Evolutionary conservation across 2,888 invertebrate species (phyloP).

Genomic region (Meta bourneti): DNA sequence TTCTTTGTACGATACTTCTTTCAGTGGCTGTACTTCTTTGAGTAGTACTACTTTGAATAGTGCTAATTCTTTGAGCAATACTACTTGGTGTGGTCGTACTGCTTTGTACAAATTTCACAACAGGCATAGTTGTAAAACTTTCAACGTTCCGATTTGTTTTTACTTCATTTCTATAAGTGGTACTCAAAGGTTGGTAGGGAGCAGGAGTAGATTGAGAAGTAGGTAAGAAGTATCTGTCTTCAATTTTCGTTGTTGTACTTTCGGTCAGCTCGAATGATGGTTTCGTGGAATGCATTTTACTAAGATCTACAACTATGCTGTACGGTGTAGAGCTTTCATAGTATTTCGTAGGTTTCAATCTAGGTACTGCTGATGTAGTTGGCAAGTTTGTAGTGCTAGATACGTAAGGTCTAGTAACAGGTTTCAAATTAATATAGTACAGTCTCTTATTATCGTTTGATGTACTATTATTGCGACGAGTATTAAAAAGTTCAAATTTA

Average conservation of each 20-base stretch:
- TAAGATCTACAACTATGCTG: not conserved
- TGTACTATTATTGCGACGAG: constrained; percentile 34
- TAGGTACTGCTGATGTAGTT: not conserved
- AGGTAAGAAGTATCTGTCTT: not conserved
- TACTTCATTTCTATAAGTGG: not conserved
- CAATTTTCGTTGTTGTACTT: not conserved
- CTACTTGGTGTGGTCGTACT: not conserved
- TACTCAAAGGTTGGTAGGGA: not conserved
- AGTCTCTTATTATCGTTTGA: constrained; percentile 3
- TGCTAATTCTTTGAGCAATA: not conserved
- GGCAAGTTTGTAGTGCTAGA: constrained; percentile 6
- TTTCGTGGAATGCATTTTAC: not conserved
- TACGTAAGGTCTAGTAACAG: constrained; percentile 50
- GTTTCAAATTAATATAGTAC: constrained; percentile 55
- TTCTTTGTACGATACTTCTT: not conserved
- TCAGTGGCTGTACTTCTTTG: not conserved
- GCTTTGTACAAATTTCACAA: not conserved
- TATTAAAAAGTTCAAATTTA: constrained; percentile 16
- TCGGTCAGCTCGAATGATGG: not conserved
- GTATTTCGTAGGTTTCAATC: not conserved
- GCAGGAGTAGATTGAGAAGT: not conserved
- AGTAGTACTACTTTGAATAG: not conserved
- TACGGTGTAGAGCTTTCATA: not conserved
- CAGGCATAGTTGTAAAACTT: not conserved
- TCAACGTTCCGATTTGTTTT: not conserved